These are phyloP conservation scores for Irena cyanogastra DNA, from an alignment of 2,113 vertebrate genomes.

Conservation along the genomic window DNA sequence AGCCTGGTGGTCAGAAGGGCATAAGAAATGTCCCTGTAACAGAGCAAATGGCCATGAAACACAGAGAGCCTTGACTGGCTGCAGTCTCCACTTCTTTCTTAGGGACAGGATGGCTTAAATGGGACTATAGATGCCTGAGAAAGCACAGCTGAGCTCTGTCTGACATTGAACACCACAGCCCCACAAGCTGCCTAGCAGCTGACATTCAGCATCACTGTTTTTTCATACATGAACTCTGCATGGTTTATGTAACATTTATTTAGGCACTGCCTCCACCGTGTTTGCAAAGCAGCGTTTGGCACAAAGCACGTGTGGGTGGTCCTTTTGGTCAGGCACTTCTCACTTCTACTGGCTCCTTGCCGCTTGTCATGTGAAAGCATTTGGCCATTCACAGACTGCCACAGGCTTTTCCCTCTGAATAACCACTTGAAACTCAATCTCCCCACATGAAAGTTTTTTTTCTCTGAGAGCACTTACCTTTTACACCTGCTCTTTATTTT, in stretches of 20 bases:
- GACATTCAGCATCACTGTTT: neutral
- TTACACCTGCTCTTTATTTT: neutral
- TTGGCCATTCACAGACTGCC: neutral
- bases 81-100: neutral
- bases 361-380: neutral
- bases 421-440: neutral
- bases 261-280: neutral
- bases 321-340: neutral
- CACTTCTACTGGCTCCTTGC: neutral
- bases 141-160: neutral
- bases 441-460: neutral
- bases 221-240: neutral
- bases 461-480: neutral
- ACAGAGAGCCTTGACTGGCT: neutral
- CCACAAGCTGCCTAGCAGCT: neutral
- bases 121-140: neutral
- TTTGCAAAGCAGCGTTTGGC: neutral
- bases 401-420: neutral
- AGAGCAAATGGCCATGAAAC: neutral
- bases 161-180: neutral
- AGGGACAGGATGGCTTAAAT: neutral
- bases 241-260: neutral
- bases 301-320: rapidly evolving
- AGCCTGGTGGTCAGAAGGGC: neutral
- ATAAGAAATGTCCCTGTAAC: neutral